A percentile compares a stretch with the other conserved stretches of the same genome.
Evolutionary conservation across 2,113 vertebrate species (phyloP).

Genomic region (Grammomys dolichurus): DNA sequence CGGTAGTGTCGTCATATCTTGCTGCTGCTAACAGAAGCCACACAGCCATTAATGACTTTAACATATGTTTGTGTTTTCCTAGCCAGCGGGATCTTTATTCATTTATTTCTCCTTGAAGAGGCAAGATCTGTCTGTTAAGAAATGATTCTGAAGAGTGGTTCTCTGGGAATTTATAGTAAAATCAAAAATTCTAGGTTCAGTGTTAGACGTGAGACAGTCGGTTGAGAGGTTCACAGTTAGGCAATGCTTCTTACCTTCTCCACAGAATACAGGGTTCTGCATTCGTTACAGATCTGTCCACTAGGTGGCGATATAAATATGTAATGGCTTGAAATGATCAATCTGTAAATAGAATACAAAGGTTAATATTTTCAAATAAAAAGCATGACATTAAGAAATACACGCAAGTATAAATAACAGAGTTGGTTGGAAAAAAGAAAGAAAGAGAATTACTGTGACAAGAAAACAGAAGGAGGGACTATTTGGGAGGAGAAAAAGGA

Average conservation of each 20-base stretch:
- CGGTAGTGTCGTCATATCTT: slow-evolving; percentile 73
- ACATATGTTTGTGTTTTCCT: slow-evolving; percentile 83
- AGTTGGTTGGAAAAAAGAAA: too few relatives aligned
- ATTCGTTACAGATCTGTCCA: slow-evolving; percentile 60
- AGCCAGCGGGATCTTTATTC: slow-evolving; percentile 71
- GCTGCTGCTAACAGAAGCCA: slow-evolving; percentile 79
- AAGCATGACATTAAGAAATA: not conserved
- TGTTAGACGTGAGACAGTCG: not conserved
- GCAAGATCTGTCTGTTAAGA: slow-evolving; percentile 27
- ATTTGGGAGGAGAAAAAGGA: not conserved
- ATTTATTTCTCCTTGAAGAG: slow-evolving; percentile 80
- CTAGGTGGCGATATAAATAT: slow-evolving; percentile 76
- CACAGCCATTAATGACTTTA: slow-evolving; percentile 81
- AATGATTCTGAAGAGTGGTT: not conserved
- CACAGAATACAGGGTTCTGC: not conserved
- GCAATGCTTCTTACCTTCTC: not conserved
- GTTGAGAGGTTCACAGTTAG: not conserved
- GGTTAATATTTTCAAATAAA: slow-evolving; percentile 14
- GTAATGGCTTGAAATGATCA: slow-evolving; percentile 6
- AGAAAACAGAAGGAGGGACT: not conserved
- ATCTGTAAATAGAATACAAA: not conserved
- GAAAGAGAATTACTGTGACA: not conserved
- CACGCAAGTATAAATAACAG: not conserved
- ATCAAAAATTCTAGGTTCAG: slow-evolving; percentile 48
- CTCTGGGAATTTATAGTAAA: slow-evolving; percentile 49